Base-by-base conservation (phyloP, 2,888 invertebrate genomes). In the Acrocyrtus sp. region DNA sequence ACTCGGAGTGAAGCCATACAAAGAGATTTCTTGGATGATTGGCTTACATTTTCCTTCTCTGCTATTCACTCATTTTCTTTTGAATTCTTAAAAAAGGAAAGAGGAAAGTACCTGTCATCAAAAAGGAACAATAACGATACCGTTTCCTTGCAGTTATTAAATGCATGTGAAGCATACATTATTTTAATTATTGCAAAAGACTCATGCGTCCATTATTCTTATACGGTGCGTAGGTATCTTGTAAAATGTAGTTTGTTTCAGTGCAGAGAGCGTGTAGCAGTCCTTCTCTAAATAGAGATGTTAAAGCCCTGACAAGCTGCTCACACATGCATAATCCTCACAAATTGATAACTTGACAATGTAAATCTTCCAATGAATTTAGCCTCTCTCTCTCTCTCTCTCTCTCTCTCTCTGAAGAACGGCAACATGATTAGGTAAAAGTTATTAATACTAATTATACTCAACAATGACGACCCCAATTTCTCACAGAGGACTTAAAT, bases 381-480 rank as follows among this genome's bases (percentile, higher is more conserved):
- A n/a, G n/a, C n/a, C n/a, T n/a, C n/a, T n/a, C n/a, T n/a, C n/a
- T n/a, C n/a, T n/a, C n/a, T n/a, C n/a, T n/a, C n/a, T n/a, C n/a
- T n/a, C n/a, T n/a, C n/a, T n/a, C n/a, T n/a, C n/a, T n/a, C n/a
- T n/a, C n/a, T n/a, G n/a, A n/a, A n/a, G n/a, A n/a, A n/a, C n/a
- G n/a, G n/a, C 61, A 41, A 56, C 69, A 69, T 69, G 61, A 69
- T 69, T 69, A n/a, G n/a, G n/a, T n/a, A n/a, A n/a, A 69, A 61
- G 69, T 56, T 69, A 69, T 69, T 69, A 62, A 69, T 69, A 69
- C 61, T 56, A 69, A 69, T 69, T 69, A 69, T 29, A 69, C 17
- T 56, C 53, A 22, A 45, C 48, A 61, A 60, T 69, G 61, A 61
- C 61, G 61, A 29, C 61, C 68, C 54, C n/a, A n/a, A 61, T 57